Base-by-base conservation (phyloP, 2,797 vertebrate species). In the Enteromius trimaculatus region DNA sequence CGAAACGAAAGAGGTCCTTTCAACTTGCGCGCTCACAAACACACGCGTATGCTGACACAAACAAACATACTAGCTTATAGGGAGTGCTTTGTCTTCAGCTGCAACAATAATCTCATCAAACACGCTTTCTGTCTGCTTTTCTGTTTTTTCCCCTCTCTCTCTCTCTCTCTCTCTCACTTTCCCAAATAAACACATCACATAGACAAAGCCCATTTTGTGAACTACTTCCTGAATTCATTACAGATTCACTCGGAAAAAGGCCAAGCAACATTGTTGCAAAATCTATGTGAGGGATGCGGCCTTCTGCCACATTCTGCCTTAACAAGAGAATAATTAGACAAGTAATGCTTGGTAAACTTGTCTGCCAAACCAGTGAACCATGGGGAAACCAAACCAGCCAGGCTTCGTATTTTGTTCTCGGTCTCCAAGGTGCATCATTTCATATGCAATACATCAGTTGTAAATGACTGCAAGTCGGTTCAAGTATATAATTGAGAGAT, bases 241-340 rank as follows among this genome's bases (percentile, higher is more conserved):
- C 66, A 86, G 76, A 84, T 74, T 70, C 49, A 4, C 29, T 68
- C 62, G 81, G 86, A 87, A 77, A 86, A 88, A 86, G 83, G 58
- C 69, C 79, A 70, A 81, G 66, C 71, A 62, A 58, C 19, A n/a
- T 85, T 87, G 64, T 69, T 68, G 72, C 23, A 58, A 13, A 77
- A 69, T 70, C 62, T 69, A 65, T 87, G 86, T 58, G 47, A 84
- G 51, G 60, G 51, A 84, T 83, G 80, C 29, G 55, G 82, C 79
- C 70, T n/a, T 68, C 66, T 81, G 84, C 85, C 58, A 70, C 85
- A 89, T 84, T 88, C 87, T 86, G 51, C 86, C 81, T 86, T 86
- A 89, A 88, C 87, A 81, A 87, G 86, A 86, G 75, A 79, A 79
- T 87, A 88, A 89, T 89, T 89, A 89, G 86, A 83, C 82, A 85